phyloP scores from a whole-genome alignment of 2,797 vertebrate species.

The Sebastes matsubarae region DNA sequence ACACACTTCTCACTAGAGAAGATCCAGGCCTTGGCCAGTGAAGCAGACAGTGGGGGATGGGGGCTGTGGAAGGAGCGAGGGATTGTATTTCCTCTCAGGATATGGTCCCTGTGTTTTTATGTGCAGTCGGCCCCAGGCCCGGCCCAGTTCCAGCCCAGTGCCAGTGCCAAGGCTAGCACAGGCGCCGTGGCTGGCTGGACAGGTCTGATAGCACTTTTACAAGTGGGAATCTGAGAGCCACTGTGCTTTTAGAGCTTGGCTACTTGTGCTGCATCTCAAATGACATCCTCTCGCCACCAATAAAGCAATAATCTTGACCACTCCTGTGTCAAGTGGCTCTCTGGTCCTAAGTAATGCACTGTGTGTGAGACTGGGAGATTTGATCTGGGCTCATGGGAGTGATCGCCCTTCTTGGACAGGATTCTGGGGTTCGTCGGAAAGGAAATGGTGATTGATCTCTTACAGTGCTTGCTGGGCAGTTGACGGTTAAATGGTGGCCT shows the following conservation, averaged over 20 bases:
- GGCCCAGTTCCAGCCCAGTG: constrained; percentile 49
- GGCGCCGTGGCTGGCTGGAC: constrained; percentile 65
- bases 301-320: constrained; percentile 76
- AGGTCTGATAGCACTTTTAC: constrained; percentile 71
- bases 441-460: constrained; percentile 47
- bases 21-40: constrained; percentile 51
- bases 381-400: constrained; percentile 52
- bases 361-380: constrained; percentile 55
- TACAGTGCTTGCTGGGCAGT: constrained; percentile 15
- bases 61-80: constrained; percentile 13
- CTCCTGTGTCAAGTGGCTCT: constrained; percentile 65
- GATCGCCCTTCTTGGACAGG: constrained; percentile 30
- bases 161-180: constrained; percentile 64
- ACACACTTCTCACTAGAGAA: constrained; percentile 45
- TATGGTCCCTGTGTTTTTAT: constrained; percentile 64
- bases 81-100: constrained; percentile 77
- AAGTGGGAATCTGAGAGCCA: constrained; percentile 67
- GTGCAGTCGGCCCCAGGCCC: constrained; percentile 49
- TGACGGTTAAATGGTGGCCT: constrained; percentile 15
- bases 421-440: constrained; percentile 23
- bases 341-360: constrained; percentile 61
- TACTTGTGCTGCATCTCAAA: constrained; percentile 71
- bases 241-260: constrained; percentile 69
- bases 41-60: constrained; percentile 59
- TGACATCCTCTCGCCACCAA: constrained; percentile 65